phyloP scores from a whole-genome alignment of 1,140 invertebrate species.

The Drosophila pseudoobscura region DNA sequence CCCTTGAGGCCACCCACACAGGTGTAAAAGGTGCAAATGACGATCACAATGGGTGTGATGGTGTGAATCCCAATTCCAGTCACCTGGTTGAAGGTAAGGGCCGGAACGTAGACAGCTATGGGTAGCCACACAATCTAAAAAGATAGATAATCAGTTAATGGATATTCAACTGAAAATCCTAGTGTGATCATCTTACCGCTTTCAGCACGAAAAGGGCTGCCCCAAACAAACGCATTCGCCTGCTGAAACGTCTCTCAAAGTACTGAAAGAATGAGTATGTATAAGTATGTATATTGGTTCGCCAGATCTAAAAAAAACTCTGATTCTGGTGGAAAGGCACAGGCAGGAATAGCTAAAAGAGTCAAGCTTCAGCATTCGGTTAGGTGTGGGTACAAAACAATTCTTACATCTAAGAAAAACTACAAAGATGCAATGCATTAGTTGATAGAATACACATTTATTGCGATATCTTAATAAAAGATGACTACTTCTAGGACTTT shows the following conservation, averaged over 20 bases:
- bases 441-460: not conserved
- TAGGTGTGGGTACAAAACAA: slow-evolving; percentile 2
- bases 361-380: slow-evolving; percentile 10
- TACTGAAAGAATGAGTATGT: slow-evolving; percentile 86
- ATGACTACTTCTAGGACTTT: not conserved
- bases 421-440: not conserved
- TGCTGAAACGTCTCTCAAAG: slow-evolving; percentile 90
- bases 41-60: slow-evolving; percentile 91
- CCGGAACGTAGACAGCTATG: slow-evolving; percentile 93
- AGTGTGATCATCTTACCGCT: slow-evolving; percentile 85
- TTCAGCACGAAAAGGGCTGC: slow-evolving; percentile 89
- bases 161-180: not conserved
- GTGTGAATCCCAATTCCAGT: slow-evolving; percentile 92
- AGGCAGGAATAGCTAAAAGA: slow-evolving; percentile 11
- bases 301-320: not conserved
- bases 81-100: slow-evolving; percentile 92
- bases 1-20: slow-evolving; percentile 96
- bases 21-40: slow-evolving; percentile 96
- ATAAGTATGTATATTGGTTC: slow-evolving; percentile 37
- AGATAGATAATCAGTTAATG: too few relatives aligned
- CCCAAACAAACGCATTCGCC: slow-evolving; percentile 88
- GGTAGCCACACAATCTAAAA: slow-evolving; percentile 85
- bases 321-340: slow-evolving; percentile 14
- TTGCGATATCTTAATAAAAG: slow-evolving; percentile 18
- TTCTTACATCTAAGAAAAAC: slow-evolving; percentile 28